Evolutionary conservation across 2,888 invertebrate species (phyloP).

Genomic region (Dasypolia templi): DNA sequence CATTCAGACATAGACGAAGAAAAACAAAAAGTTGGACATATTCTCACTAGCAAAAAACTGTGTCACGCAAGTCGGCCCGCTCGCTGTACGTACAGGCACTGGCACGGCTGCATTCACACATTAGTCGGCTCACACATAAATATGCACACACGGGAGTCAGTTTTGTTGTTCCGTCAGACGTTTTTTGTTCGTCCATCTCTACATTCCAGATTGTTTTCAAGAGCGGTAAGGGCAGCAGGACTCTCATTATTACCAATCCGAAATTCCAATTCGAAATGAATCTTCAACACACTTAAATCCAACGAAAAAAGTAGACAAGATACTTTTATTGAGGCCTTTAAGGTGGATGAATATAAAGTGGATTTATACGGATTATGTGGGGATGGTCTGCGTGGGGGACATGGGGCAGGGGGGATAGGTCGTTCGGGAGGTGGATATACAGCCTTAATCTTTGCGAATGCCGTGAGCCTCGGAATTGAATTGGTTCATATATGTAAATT

Average conservation of each 20-base stretch:
- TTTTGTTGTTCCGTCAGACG: no score
- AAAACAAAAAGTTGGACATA: no score
- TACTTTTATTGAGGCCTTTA: conserved; percentile 89
- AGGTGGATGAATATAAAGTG: conserved; percentile 90
- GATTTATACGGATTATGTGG: conserved; percentile 89
- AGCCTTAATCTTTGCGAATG: conserved; percentile 87
- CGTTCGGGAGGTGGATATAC: conserved; percentile 72
- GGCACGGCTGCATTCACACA: no score
- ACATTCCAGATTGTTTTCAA: not conserved
- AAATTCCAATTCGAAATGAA: conserved; percentile 59
- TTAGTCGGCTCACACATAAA: no score
- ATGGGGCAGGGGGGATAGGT: conserved; percentile 69
- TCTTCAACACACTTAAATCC: conserved; percentile 70
- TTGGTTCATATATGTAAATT: conserved; percentile 89
- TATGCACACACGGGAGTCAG: no score
- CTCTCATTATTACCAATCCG: conserved; percentile 26
- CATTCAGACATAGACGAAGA: no score
- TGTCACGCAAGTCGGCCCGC: no score
- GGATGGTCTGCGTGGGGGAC: conserved; percentile 78
- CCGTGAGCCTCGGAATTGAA: conserved; percentile 88
- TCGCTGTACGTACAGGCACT: no score
- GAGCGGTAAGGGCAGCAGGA: not conserved
- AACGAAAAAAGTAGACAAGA: conserved; percentile 80
- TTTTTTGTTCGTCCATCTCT: no score
- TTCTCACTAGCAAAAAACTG: no score